Percentiles rank a stretch among this genome's conserved stretches.
Evolutionary conservation across 2,888 invertebrate genomes (phyloP).

Genomic region (Drosophila quasianomalipes): DNA sequence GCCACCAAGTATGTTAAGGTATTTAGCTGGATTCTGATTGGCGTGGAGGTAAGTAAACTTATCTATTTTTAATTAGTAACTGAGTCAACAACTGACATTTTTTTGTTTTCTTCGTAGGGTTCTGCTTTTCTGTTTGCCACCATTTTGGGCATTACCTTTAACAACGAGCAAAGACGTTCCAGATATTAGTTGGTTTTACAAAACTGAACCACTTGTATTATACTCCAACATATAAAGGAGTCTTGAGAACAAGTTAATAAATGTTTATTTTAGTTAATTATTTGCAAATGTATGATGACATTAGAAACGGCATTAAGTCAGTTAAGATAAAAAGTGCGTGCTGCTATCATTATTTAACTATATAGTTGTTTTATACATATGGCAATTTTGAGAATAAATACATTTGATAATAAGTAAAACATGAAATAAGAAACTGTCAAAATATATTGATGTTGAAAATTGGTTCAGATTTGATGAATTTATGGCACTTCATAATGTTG

Average conservation of each 20-base stretch:
- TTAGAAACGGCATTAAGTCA: neutral
- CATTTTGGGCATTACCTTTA: slow-evolving; percentile 93
- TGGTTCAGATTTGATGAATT: neutral
- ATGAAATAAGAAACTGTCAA: neutral
- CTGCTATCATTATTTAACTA: neutral
- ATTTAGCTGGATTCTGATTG: slow-evolving; percentile 89
- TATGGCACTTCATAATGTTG: neutral
- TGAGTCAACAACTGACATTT: slow-evolving; percentile 3
- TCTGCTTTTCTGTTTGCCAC: slow-evolving; percentile 93
- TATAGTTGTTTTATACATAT: neutral
- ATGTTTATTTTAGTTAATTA: slow-evolving; percentile 4
- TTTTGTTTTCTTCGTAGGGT: slow-evolving; percentile 46
- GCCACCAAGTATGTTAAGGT: slow-evolving; percentile 87
- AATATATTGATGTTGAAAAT: neutral
- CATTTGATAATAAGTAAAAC: neutral
- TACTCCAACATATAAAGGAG: neutral
- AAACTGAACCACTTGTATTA: neutral
- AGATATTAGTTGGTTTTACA: slow-evolving; percentile 86
- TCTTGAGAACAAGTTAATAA: slow-evolving; percentile 17
- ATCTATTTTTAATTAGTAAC: slow-evolving; percentile 13
- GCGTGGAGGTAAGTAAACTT: slow-evolving; percentile 87
- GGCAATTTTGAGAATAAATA: neutral
- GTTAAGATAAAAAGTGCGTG: neutral
- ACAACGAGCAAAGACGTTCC: slow-evolving; percentile 91
- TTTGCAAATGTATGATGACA: slow-evolving; percentile 2